Evolutionary conservation across 1,140 invertebrate species (phyloP), one percentile per base, ranked within the genome.

Genomic region (Cydia amplana): DNA sequence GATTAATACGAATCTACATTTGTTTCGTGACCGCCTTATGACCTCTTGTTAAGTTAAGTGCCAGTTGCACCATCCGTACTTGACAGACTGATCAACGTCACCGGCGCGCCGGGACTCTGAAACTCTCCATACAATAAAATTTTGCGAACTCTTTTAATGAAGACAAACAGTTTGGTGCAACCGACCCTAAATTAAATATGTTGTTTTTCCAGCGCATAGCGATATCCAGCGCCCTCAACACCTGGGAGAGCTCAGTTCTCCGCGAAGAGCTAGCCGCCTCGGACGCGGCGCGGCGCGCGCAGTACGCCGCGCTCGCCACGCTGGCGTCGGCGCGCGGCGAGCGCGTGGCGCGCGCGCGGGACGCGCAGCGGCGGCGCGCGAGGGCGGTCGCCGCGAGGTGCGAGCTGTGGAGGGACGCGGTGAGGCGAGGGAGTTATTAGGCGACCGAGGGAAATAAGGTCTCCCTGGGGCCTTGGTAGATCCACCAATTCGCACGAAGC

Each of bases 191-290:
- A 0, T 43, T 72, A 20, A 16, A 32, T 32, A 6, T 36, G 70
- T 23, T 36, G 72, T 5, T 49, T 74, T 32, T 73, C 75, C 80
- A 91, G 90, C 82, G 87, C 10, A 76, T 83, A 20, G 86, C 89
- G 16, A 89, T 91, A 74, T 60, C 78, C 9, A 89, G 89, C 78
- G 86, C 88, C 0, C 82, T 91, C 0, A 87, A 73, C 36, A 80
- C 76, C 7, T 91, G 90, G 90, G 89, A 90, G 70, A 76, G 81
- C 0, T 74, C 84, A 0, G 10, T 90, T 0, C 63, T 86, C 0
- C 81, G 88, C 0, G 80, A 84, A 63, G 87, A 90, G 32, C 40
- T 84, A 3, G 75, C 70, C 4, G 86, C 83, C 0, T 32, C 81
- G 32, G 86, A 91, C 0, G 85, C 83, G 4, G 78, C 79, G 0